phyloP scores from a whole-genome alignment of 2,888 invertebrate genomes.

The Diploptera punctata region DNA sequence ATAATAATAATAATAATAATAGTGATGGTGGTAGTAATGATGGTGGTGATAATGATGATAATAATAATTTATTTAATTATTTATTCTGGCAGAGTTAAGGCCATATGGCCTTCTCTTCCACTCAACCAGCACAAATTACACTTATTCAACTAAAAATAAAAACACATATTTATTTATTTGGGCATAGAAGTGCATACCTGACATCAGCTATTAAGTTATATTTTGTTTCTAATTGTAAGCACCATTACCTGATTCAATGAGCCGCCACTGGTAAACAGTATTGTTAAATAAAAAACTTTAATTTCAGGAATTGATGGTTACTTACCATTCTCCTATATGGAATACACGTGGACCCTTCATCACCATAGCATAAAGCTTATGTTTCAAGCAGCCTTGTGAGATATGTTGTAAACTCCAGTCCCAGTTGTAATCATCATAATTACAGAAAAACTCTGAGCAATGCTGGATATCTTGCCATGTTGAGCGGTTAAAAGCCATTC shows the following conservation, averaged over 20 bases:
- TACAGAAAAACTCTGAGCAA: conserved; percentile 88
- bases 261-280: too few relatives aligned
- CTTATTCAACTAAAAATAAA: too few relatives aligned
- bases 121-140: too few relatives aligned
- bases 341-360: conserved; percentile 94
- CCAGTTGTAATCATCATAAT: conserved; percentile 99
- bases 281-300: too few relatives aligned
- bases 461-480: conserved; percentile 86
- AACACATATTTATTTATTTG: too few relatives aligned
- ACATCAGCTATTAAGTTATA: too few relatives aligned
- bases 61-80: not conserved
- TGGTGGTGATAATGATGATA: not conserved
- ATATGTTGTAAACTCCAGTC: conserved; percentile 96
- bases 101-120: too few relatives aligned
- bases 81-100: too few relatives aligned
- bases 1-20: not conserved
- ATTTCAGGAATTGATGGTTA: too few relatives aligned
- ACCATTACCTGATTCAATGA: too few relatives aligned
- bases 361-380: conserved; percentile 85
- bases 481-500: conserved; percentile 90
- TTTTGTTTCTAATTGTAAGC: too few relatives aligned
- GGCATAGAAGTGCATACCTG: too few relatives aligned
- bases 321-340: conserved; percentile 98
- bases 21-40: not conserved
- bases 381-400: conserved; percentile 80